Evolutionary conservation across 2,113 vertebrate species (phyloP).

Genomic region (Chloroceryle aenea): DNA sequence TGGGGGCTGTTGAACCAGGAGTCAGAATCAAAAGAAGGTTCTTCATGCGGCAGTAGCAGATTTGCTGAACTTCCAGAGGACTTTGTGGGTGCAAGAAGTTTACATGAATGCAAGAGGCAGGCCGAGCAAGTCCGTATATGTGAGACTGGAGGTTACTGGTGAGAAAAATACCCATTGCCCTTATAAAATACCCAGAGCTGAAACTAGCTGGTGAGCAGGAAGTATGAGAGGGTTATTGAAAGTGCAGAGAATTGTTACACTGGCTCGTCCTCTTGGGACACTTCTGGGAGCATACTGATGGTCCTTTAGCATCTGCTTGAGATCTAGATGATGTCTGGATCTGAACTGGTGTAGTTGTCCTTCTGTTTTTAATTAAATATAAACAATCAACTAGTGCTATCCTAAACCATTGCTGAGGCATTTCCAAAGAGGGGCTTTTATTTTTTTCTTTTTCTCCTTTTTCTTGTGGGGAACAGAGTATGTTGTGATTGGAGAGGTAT

Average conservation of each 20-base stretch:
- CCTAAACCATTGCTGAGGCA: background rate
- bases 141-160: background rate
- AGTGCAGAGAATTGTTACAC: background rate
- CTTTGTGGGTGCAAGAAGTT: background rate
- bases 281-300: background rate
- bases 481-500: background rate
- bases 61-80: background rate
- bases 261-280: background rate
- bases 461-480: rapidly evolving
- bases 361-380: background rate
- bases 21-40: background rate
- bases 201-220: background rate
- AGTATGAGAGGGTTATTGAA: background rate
- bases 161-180: background rate
- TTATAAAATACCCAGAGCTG: background rate
- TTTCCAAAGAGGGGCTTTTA: background rate
- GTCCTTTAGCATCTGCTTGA: background rate
- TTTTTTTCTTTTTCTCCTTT: background rate
- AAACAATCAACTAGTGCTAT: background rate
- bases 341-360: background rate
- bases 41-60: background rate
- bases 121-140: background rate
- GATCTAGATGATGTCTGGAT: background rate
- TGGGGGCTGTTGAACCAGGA: background rate
- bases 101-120: background rate